A percentile compares a stretch with the other conserved stretches of the same genome.
Evolutionary conservation across 92 coral and sea anemone species (phyloP).

Genomic region (Porites divaricata): DNA sequence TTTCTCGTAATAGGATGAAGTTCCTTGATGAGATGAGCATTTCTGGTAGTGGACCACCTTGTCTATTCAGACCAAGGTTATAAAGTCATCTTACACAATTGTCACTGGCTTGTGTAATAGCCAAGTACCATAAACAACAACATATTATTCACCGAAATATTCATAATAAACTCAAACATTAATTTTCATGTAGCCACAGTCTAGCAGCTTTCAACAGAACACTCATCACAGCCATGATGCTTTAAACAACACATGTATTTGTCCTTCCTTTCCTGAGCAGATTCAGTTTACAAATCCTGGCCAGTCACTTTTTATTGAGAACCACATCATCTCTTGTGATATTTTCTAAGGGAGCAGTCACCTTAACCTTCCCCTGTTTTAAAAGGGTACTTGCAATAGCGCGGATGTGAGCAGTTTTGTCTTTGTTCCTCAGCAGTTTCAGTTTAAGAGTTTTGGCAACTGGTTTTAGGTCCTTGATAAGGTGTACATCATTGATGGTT

Average conservation of each 20-base stretch:
- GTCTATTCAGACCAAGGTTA: no score
- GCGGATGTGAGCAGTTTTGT: constrained; percentile 17
- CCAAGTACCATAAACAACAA: no score
- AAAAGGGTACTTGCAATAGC: constrained; percentile 38
- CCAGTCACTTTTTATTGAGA: constrained; percentile 6
- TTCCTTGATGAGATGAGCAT: no score
- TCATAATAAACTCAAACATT: no score
- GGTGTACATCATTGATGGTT: constrained; percentile 35
- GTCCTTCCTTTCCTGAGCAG: constrained; percentile 1
- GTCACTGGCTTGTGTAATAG: no score
- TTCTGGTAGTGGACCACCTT: no score
- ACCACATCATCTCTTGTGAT: constrained; percentile 20
- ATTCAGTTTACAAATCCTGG: neutral
- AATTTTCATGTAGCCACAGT: no score
- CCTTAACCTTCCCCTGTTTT: constrained; percentile 10
- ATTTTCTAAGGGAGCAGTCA: constrained; percentile 23
- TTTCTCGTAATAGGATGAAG: no score
- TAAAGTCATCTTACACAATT: no score
- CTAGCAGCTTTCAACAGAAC: no score
- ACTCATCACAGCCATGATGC: no score
- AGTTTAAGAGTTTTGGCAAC: constrained; percentile 18
- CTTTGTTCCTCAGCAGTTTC: constrained; percentile 43
- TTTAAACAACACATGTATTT: neutral
- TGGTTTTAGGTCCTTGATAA: constrained; percentile 51
- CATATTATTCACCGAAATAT: no score